A percentile compares a stretch with the other conserved stretches of the same genome.
These are phyloP conservation scores for Umimayanthus chanpuru DNA, from an alignment of 92 coral and sea anemone species.

Conservation along the genomic window DNA sequence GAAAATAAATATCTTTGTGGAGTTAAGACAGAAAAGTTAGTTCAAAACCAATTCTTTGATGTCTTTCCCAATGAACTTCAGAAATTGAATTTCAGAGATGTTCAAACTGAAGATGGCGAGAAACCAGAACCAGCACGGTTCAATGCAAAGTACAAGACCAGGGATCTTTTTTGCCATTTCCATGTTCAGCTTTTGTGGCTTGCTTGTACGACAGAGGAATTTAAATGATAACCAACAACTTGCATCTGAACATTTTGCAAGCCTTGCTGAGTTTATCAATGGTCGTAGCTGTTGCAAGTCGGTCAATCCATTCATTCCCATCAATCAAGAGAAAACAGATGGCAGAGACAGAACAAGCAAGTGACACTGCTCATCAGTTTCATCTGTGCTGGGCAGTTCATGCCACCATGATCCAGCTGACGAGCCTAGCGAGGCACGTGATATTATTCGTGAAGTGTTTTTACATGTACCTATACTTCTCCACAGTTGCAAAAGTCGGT, in stretches of 20 bases:
- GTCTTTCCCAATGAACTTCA: background rate
- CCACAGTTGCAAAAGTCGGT: no score
- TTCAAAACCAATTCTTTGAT: constrained; percentile 5
- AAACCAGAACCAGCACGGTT: constrained; percentile 16
- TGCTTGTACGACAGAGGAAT: background rate
- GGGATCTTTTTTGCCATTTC: constrained; percentile 8
- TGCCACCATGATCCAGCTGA: no score
- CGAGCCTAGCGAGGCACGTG: no score
- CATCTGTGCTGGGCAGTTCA: no score
- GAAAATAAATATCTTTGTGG: constrained; percentile 1
- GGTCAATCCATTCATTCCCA: no score
- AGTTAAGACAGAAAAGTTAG: background rate
- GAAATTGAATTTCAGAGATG: background rate
- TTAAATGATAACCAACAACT: background rate
- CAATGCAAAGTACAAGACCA: background rate
- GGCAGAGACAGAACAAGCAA: no score
- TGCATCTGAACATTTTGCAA: background rate
- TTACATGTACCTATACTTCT: no score
- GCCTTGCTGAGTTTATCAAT: constrained; percentile 8
- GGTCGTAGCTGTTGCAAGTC: background rate
- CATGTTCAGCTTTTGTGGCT: background rate
- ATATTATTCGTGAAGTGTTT: no score
- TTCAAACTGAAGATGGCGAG: constrained; percentile 2
- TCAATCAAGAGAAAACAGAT: no score
- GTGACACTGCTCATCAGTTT: no score